These are phyloP conservation scores for Temnothorax nylanderi DNA, from an alignment of 1,140 invertebrate species.

Conservation along the genomic window DNA sequence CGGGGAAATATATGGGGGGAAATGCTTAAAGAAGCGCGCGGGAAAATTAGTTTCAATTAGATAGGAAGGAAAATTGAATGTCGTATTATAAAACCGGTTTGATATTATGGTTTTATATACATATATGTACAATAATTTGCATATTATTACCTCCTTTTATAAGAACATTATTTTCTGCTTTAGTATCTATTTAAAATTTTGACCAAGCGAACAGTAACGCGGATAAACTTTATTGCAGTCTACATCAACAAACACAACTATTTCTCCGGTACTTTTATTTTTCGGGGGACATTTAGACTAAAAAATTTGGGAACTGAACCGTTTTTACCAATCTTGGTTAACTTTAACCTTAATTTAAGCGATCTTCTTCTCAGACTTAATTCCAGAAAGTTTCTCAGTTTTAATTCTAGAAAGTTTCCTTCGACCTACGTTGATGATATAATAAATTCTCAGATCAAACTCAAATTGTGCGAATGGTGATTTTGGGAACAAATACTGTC, in stretches of 20 bases:
- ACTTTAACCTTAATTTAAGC: constrained; percentile 2
- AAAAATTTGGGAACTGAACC: background rate
- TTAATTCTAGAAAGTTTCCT: constrained; percentile 8
- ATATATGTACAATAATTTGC: background rate
- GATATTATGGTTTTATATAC: background rate
- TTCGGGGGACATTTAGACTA: background rate
- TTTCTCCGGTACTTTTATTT: background rate
- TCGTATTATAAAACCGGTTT: background rate
- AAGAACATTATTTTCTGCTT: background rate
- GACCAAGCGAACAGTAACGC: background rate
- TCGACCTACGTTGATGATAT: background rate
- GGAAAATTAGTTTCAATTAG: background rate
- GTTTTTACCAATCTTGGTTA: background rate
- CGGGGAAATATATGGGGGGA: background rate
- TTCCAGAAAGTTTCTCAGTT: constrained; percentile 15
- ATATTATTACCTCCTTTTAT: background rate
- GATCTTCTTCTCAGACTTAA: background rate
- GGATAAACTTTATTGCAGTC: background rate
- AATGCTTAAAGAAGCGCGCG: background rate
- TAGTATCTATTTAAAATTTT: background rate
- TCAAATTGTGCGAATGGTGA: background rate
- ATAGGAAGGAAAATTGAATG: background rate
- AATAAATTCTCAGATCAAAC: background rate
- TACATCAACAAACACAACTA: background rate
- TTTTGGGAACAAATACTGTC: background rate